These are phyloP conservation scores for Byasa hedistus DNA, from an alignment of 2,888 invertebrate species.

Conservation along the genomic window DNA sequence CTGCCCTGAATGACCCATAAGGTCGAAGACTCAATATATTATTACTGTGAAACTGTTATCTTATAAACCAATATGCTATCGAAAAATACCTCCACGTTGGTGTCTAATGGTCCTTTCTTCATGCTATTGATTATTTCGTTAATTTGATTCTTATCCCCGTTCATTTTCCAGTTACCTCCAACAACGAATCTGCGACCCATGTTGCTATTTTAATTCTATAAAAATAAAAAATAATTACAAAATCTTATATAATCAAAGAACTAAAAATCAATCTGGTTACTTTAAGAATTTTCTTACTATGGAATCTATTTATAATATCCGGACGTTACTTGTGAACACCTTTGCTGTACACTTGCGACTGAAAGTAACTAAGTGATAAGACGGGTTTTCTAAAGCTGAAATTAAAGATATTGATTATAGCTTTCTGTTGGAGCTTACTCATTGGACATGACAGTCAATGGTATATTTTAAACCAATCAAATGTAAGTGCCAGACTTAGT, in stretches of 20 bases:
- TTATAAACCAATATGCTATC: neutral
- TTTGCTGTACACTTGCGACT: neutral
- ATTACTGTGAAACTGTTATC: neutral
- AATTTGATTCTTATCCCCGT: slow-evolving; percentile 92
- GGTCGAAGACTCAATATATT: neutral
- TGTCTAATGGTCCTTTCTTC: slow-evolving; percentile 86
- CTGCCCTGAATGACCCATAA: neutral
- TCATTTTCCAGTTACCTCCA: slow-evolving; percentile 99
- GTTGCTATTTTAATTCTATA: slow-evolving; percentile 43
- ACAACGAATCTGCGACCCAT: slow-evolving; percentile 97
- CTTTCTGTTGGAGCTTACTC: neutral
- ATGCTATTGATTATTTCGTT: slow-evolving; percentile 89
- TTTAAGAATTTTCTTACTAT: neutral
- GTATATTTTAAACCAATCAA: slow-evolving; percentile 33
- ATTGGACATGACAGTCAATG: slow-evolving; percentile 2
- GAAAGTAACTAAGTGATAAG: neutral
- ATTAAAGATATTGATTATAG: neutral
- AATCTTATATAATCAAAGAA: neutral
- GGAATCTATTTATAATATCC: neutral
- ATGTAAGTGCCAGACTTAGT: neutral
- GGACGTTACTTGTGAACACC: neutral
- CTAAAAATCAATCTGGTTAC: neutral
- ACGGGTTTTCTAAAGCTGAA: neutral
- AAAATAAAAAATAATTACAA: slow-evolving; percentile 2
- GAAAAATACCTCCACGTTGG: slow-evolving; percentile 85